A percentile compares a stretch with the other conserved stretches of the same genome.
phyloP scores from a whole-genome alignment of 2,113 vertebrate genomes.

The Gorsachius goisagi region DNA sequence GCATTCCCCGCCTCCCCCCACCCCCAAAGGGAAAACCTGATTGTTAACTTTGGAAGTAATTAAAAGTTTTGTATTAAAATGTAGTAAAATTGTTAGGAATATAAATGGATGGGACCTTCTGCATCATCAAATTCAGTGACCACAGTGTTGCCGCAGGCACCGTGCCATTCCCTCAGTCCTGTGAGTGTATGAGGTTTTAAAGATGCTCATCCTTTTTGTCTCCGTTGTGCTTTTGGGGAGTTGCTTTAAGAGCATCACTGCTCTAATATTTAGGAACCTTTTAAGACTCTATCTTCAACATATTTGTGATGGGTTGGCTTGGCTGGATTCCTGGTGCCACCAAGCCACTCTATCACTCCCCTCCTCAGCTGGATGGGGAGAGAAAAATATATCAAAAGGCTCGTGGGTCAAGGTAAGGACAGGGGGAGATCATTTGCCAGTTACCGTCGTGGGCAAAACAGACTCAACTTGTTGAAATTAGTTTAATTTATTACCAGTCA shows the following conservation, averaged over 20 bases:
- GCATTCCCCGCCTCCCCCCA: too few relatives aligned
- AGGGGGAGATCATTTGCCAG: too few relatives aligned
- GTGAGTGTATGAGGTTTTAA: not conserved
- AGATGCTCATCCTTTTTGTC: not conserved
- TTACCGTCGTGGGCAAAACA: too few relatives aligned
- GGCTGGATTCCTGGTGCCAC: too few relatives aligned
- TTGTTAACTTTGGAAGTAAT: not conserved
- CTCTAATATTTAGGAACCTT: not conserved
- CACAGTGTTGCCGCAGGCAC: not conserved
- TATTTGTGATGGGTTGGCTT: not conserved
- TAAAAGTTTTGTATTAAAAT: not conserved
- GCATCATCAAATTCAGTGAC: not conserved
- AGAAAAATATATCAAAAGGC: too few relatives aligned
- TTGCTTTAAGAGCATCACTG: not conserved
- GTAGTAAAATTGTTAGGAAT: not conserved
- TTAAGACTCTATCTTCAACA: not conserved
- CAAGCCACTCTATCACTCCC: too few relatives aligned
- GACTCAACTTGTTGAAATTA: too few relatives aligned
- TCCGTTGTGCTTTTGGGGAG: not conserved
- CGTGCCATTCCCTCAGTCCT: rapidly evolving
- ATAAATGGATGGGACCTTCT: not conserved
- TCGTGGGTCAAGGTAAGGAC: too few relatives aligned
- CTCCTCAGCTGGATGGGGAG: too few relatives aligned
- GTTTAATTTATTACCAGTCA: too few relatives aligned
- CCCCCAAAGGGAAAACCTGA: not conserved